Percentiles rank a stretch among this genome's conserved stretches.
These are phyloP conservation scores for Microtus oregoni DNA, from an alignment of 2,113 vertebrate species.

Conservation along the genomic window DNA sequence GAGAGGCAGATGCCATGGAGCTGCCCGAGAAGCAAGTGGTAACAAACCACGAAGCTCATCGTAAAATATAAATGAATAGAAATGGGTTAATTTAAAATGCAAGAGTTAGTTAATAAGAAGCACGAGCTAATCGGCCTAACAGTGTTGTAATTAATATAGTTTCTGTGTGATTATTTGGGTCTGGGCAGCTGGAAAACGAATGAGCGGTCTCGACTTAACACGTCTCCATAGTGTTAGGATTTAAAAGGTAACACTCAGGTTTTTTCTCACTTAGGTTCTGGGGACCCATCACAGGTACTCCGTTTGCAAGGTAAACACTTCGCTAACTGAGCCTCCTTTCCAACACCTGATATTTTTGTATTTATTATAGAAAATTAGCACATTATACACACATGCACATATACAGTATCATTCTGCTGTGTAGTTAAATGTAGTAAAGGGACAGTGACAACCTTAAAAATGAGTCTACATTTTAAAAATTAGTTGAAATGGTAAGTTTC, in stretches of 20 bases:
- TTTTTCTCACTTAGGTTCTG: background rate
- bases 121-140: no score
- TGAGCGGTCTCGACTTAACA: no score
- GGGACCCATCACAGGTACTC: background rate
- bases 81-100: no score
- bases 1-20: no score
- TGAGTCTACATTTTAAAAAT: background rate
- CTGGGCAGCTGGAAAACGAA: no score
- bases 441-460: background rate
- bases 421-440: constrained; percentile 7
- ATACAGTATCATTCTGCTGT: background rate
- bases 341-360: background rate
- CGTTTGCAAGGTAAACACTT: background rate
- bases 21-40: no score
- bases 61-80: no score
- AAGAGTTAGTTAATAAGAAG: no score
- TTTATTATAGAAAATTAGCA: constrained; percentile 7
- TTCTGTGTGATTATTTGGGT: no score
- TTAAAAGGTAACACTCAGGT: background rate
- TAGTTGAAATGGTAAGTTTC: constrained; percentile 34
- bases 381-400: background rate
- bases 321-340: background rate
- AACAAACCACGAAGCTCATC: no score
- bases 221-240: background rate
- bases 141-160: no score